A percentile compares a stretch with the other conserved stretches of the same genome.
Conservation (phyloP, 2,797 vertebrate genomes). For the Danionella dracula region DNA sequence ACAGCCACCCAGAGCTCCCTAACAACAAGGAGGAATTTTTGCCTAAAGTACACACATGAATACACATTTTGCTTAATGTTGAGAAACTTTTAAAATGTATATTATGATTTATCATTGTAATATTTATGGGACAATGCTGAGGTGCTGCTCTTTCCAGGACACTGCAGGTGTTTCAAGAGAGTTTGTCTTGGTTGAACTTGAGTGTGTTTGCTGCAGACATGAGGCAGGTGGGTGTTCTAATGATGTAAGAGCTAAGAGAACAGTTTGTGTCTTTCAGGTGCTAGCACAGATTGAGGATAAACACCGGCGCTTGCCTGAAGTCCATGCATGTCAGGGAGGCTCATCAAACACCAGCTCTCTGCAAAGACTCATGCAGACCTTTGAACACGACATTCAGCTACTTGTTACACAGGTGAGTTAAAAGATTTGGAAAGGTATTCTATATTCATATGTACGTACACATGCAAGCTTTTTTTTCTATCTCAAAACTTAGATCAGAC, state of each 20-base stretch:
- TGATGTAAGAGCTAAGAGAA: not conserved
- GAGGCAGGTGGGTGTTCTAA: not conserved
- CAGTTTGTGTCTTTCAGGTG: slow-evolving; percentile 56
- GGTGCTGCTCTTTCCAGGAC: not conserved
- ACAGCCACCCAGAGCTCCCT: too few relatives aligned
- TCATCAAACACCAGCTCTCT: slow-evolving; percentile 76
- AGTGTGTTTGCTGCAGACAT: not conserved
- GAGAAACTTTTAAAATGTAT: too few relatives aligned
- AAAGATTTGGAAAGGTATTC: not conserved
- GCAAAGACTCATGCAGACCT: slow-evolving; percentile 82
- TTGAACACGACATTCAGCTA: slow-evolving; percentile 90
- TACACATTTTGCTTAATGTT: too few relatives aligned
- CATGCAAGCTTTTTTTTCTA: too few relatives aligned
- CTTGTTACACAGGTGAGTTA: slow-evolving; percentile 79
- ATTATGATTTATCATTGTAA: not conserved
- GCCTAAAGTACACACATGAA: too few relatives aligned
- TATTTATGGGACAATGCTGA: not conserved
- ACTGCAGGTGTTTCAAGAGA: not conserved
- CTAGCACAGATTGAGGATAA: slow-evolving; percentile 87
- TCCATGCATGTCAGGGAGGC: slow-evolving; percentile 71
- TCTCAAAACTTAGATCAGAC: slow-evolving; percentile 70
- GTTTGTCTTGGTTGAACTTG: not conserved
- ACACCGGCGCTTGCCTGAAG: slow-evolving; percentile 77
- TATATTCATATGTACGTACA: not conserved
- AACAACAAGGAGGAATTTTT: too few relatives aligned